Base-by-base conservation (phyloP, 1,140 invertebrate species). In the Batillaria attramentaria region DNA sequence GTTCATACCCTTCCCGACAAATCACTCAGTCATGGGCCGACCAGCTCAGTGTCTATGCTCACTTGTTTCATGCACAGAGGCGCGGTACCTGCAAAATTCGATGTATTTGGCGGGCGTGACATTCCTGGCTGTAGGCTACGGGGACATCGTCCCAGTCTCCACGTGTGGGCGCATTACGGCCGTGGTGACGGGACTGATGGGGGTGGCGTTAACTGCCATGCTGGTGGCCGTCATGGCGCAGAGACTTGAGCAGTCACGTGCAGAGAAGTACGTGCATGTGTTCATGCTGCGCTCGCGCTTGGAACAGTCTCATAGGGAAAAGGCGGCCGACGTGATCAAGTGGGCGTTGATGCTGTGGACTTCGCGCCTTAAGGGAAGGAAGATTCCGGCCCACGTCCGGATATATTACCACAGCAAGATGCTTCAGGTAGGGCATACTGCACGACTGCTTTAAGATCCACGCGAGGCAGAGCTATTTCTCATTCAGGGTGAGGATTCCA, bases 61-160 rank as follows among this genome's bases (percentile, higher is more conserved):
- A n/a, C n/a, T n/a, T n/a, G n/a, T n/a, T n/a, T n/a, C n/a, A n/a
- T n/a, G n/a, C n/a, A n/a, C n/a, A n/a, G n/a, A n/a, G n/a, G n/a
- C n/a, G n/a, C n/a, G n/a, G n/a, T n/a, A 87, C 66, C 86, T 89
- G 66, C 79, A 87, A 2, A 89, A 90, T 79, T 84, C 88, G 3
- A 85, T 91, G 83, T 91, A 89, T 89, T 73, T 91, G 31, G 82
- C 90, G 1, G 86, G 89, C 4, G 88, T 91, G 24, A 90, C 90
- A 24, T 91, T 91, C 80, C 80, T 90, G 5, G 86, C 86, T 1
- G 86, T 90, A 13, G 90, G 90, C 5, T 91, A 91, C 73, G 90
- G 90, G 1, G 90, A 91, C 74, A 90, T 90, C 18, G 57, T 4
- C 87, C 10, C 88, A 88, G 16, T 79, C 89, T 86, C 88, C 0